A percentile compares a stretch with the other conserved stretches of the same genome.
These are phyloP conservation scores for Neomonachus schauinslandi DNA, from an alignment of 2,113 vertebrate genomes.

Conservation along the genomic window DNA sequence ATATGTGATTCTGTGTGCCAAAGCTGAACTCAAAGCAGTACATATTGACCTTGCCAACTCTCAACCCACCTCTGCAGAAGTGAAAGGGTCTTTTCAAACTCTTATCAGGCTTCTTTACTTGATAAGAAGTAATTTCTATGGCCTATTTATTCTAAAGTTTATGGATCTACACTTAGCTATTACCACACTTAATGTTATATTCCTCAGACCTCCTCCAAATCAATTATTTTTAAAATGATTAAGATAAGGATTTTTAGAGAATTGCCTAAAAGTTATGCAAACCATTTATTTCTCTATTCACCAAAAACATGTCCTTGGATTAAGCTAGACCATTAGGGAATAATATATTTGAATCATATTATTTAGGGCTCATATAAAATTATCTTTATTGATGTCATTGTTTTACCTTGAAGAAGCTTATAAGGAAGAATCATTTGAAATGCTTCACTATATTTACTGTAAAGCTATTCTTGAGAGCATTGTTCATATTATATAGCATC, in stretches of 20 bases:
- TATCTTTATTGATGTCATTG: not conserved
- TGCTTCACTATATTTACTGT: not conserved
- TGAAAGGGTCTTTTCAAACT: not conserved
- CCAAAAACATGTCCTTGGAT: not conserved
- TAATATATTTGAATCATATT: not conserved
- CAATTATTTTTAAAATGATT: not conserved
- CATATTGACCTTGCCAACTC: not conserved
- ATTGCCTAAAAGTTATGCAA: not conserved
- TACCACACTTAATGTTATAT: not conserved
- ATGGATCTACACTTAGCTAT: not conserved
- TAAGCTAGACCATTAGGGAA: not conserved
- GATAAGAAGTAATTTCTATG: not conserved
- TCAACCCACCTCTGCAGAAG: not conserved
- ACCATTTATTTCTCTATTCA: not conserved
- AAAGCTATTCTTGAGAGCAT: not conserved
- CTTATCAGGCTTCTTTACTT: not conserved
- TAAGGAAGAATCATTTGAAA: slow-evolving; percentile 7
- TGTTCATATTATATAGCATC: not conserved
- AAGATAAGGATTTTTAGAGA: not conserved
- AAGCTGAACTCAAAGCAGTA: not conserved
- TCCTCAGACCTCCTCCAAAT: not conserved
- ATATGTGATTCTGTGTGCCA: not conserved
- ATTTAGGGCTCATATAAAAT: not conserved
- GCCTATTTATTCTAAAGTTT: not conserved
- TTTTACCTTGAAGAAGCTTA: not conserved